Base-by-base conservation (phyloP, 2,888 invertebrate genomes). In the Cheilosia variabilis region DNA sequence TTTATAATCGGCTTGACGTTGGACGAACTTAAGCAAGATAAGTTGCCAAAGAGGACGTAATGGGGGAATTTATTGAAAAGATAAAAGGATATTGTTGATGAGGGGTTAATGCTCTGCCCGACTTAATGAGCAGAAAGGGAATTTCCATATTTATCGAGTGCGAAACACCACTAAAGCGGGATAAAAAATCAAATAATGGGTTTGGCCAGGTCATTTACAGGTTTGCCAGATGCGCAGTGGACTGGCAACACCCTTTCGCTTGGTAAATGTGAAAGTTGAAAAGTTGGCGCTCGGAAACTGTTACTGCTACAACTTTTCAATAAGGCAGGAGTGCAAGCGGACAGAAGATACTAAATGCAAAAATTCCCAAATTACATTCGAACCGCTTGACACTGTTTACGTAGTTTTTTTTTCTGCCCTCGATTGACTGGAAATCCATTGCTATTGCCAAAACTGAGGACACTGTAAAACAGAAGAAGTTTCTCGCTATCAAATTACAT, bases 61-160 rank as follows among this genome's bases (percentile, higher is more conserved):
- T 71, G 55, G 53, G 15, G 43, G 55, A 82, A 78, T 82, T 77
- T 82, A 82, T 82, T 77, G 82, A 77, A 65, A 65, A 77, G 71
- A 77, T 77, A 72, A 82, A 82, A 19, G 52, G 47, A 60, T 31
- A 24, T 63, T 45, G 62, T 69, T 50, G 73, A 37, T 55, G 62
- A 52, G 50, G 47, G 71, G 41, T 65, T 71, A 10, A n/a, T 15
- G 4, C n/a, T 57, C 24, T 17, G 55, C 31, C n/a, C 52, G 22
- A 41, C 37, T 34, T 72, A 73, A 73, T 73, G 53, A 57, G 55
- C n/a, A 45, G n/a, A 45, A 4, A 7, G 55, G 43, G 34, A 31
- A 31, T 50, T 47, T 22, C 24, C 47, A 50, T 58, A 57, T 50
- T 60, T 50, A 71, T 71, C 58, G 41, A 52, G 37, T 50, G 47